Base-by-base conservation (phyloP, 2,888 invertebrate species). In the Diadromus collaris region DNA sequence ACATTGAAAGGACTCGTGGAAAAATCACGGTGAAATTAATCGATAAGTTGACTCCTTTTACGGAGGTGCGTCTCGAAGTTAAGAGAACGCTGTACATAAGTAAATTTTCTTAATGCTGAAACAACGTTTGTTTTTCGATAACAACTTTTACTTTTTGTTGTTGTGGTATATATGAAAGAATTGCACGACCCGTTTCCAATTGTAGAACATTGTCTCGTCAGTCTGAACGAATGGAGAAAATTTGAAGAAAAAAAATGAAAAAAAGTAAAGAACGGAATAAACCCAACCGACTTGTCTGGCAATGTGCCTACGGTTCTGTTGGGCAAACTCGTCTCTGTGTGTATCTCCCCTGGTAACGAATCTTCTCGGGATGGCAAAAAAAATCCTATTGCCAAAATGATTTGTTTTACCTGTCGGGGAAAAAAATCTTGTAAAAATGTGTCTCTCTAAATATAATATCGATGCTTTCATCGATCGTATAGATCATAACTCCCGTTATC, bases 71-170 rank as follows among this genome's bases (percentile, higher is more conserved):
- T 6, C 32, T 60, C 19, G 19, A 2, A 27, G 27, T 29, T 56
- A 56, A 1, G 29, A 19, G n/a, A 60, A 19, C 21, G 32, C 34
- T 32, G 60, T 19, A 19, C 16, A 32, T 13, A 54, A 32, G 7
- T 54, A 38, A 65, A 68, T 68, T 68, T 67, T 27, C 27, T n/a
- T 24, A 41, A 38, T 56, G 48, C 32, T 38, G 65, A 34, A 48
- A 51, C 6, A 67, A 67, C 13, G 34, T 51, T 48, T 51, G 19
- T 6, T 67, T 21, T 9, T n/a, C 13, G 46, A 32, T 48, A 48
- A 44, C 27, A 46, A 24, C 2, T 44, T 64, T n/a, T 4, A 46
- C 16, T 48, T 48, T 6, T 16, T 48, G 6, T 41, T 27, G 0
- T 44, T 34, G 2, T 56, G 27, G 27, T 41, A 13, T 41, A 27